A percentile compares a stretch with the other conserved stretches of the same genome.
These are phyloP conservation scores for Polymixis lichenea DNA, from an alignment of 2,888 invertebrate genomes.

Conservation along the genomic window DNA sequence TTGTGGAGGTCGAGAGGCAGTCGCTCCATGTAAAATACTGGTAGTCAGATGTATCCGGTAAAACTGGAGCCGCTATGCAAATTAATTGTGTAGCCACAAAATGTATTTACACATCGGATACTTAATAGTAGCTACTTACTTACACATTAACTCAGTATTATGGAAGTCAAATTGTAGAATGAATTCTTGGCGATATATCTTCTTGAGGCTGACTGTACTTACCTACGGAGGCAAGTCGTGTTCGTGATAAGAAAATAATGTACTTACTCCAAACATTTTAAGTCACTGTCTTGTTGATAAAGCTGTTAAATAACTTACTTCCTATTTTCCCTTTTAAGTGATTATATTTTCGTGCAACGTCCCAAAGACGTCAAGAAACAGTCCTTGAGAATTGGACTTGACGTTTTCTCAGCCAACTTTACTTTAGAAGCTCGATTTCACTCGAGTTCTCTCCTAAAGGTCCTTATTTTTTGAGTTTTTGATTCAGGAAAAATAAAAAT, in stretches of 20 bases:
- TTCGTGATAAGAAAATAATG: background rate
- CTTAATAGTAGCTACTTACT: background rate
- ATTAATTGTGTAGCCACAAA: background rate
- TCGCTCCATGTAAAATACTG: too few relatives aligned
- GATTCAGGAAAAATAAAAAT: conserved; percentile 5
- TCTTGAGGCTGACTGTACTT: background rate
- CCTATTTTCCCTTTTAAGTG: conserved; percentile 1
- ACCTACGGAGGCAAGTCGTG: background rate
- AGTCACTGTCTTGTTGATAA: background rate
- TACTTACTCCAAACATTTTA: background rate
- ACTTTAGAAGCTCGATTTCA: conserved; percentile 53
- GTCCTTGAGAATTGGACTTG: conserved; percentile 53
- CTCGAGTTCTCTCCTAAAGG: conserved; percentile 40
- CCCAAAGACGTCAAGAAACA: conserved; percentile 39
- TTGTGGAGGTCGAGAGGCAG: too few relatives aligned
- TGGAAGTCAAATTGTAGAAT: background rate
- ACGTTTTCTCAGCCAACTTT: conserved; percentile 52
- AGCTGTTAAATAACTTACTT: background rate
- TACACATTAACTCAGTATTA: background rate
- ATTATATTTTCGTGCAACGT: conserved; percentile 41
- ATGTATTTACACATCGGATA: background rate
- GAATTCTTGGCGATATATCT: background rate
- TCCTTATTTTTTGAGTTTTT: conserved; percentile 38
- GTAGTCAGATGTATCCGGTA: too few relatives aligned
- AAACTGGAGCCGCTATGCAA: too few relatives aligned